These are phyloP conservation scores for Ochropleura leucogaster DNA, from an alignment of 2,888 invertebrate genomes.

Conservation along the genomic window DNA sequence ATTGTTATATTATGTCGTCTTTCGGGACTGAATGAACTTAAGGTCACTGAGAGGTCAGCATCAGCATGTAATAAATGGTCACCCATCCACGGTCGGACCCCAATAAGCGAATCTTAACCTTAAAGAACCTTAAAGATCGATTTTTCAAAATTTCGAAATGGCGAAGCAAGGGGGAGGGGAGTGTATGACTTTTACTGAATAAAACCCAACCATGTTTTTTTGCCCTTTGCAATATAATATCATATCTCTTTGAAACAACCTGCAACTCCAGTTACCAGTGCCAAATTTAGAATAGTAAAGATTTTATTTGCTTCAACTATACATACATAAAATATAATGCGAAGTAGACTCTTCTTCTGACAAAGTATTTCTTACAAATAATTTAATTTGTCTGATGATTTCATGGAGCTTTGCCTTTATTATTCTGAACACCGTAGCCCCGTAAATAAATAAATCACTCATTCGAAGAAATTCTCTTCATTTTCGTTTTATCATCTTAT, in stretches of 20 bases:
- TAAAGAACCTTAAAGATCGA: background rate
- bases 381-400: conserved; percentile 6
- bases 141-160: no score
- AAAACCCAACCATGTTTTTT: no score
- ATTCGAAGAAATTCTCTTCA: conserved; percentile 3
- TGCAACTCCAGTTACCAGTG: no score
- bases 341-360: background rate
- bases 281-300: no score
- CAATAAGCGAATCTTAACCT: background rate
- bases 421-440: conserved; percentile 2
- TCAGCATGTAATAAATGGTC: background rate
- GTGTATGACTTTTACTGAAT: no score
- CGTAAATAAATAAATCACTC: conserved; percentile 20
- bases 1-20: background rate
- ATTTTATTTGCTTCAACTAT: no score
- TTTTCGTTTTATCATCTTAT: background rate
- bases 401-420: background rate
- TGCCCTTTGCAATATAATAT: no score
- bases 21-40: background rate
- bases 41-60: background rate
- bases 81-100: background rate
- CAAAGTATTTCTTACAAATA: background rate
- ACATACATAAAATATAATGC: no score
- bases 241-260: no score
- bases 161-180: no score